Evolutionary conservation across 2,113 vertebrate species (phyloP), one percentile per base, ranked within the genome.

Genomic region (Calonectris borealis): DNA sequence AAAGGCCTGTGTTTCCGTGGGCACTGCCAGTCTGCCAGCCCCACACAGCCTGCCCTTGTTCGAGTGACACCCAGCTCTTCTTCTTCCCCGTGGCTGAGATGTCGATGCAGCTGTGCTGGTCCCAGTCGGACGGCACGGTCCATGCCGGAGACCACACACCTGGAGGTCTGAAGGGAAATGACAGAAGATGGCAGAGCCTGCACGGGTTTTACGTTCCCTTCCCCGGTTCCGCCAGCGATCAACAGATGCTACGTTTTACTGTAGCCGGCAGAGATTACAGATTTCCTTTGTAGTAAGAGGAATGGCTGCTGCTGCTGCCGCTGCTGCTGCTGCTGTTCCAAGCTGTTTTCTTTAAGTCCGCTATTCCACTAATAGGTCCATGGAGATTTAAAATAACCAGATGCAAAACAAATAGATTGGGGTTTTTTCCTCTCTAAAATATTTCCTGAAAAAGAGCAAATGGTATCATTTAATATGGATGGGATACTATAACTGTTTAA

Each of bases 161-260:
- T 93, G 91, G 94, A 96, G 57, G 36, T 93, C 83, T 86, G 79
- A 88, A 92, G 44, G 75, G 70, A 93, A 72, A 72, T 68, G 84
- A 86, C 51, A 93, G 83, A 86, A 77, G 93, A 84, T 2, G 1
- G 70, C 76, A 64, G 72, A 94, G 76, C 75, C 87, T 11, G 2
- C 92, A 64, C 76, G 44, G 81, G 83, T 88, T 86, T 93, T 89
- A 68, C 40, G 9, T 58, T 89, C 72, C 60, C 80, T 94, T 94
- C 60, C 70, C 76, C 22, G 4, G 77, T 75, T 88, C 32, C 83
- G 86, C 70, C 87, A 92, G 65, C 75, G 95, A 97, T 94, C 97
- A 97, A 96, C 97, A 98, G 97, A 98, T 98, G 97, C 91, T 97
- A 64, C 27, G 25, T 95, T 96, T 97, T 94, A 86, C 88, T 92